Percentiles rank a stretch among this genome's conserved stretches.
Evolutionary conservation across 64 coral and sea anemone genomes (phyloP).

Genomic region (Stichodactyla mertensii): DNA sequence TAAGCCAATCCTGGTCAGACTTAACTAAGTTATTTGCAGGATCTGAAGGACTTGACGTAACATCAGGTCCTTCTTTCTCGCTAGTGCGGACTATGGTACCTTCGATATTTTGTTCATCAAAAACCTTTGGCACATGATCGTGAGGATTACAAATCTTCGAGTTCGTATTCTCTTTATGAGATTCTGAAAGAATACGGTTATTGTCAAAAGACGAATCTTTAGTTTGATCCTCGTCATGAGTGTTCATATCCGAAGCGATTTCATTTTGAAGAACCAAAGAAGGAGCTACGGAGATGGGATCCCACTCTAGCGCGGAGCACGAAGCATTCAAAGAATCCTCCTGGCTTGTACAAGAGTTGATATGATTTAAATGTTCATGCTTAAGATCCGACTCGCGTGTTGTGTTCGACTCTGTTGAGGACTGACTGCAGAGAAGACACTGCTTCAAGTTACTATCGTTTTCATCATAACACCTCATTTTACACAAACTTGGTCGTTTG

Average conservation of each 20-base stretch:
- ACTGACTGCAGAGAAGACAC: background rate
- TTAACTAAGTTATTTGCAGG: background rate
- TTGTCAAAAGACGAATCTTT: background rate
- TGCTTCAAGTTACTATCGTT: background rate
- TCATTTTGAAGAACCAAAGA: background rate
- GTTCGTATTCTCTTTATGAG: background rate
- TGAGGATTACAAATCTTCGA: background rate
- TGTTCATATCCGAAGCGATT: background rate
- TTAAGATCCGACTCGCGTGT: background rate
- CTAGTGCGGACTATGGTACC: background rate
- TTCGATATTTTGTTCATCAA: background rate
- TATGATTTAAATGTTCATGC: background rate
- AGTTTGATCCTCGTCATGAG: background rate
- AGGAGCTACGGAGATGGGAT: background rate
- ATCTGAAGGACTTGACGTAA: background rate
- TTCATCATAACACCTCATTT: background rate
- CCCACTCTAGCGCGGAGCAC: background rate
- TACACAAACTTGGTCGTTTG: background rate
- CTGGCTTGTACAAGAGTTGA: slow-evolving; percentile 9
- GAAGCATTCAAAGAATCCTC: background rate
- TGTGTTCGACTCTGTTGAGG: background rate
- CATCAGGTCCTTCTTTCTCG: background rate
- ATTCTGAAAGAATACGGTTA: background rate
- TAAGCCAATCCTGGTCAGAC: background rate
- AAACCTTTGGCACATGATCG: background rate